Conservation (phyloP, 2,113 vertebrate species). For the Ptychochromis oligacanthus region DNA sequence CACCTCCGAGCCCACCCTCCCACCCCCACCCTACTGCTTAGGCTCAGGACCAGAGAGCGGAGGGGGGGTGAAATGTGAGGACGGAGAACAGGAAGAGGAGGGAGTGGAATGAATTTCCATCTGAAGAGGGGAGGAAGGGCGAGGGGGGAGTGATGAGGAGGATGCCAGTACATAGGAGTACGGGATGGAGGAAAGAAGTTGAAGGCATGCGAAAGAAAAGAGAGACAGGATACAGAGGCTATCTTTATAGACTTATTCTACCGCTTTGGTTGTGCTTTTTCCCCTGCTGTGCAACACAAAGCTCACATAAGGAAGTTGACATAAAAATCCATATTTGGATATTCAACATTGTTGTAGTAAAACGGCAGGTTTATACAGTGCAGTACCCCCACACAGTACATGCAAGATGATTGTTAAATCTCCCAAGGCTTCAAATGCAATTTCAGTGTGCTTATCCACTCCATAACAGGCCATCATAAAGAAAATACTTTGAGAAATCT, state of each 20-base stretch:
- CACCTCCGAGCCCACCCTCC: conserved; percentile 47
- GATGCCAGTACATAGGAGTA: conserved; percentile 49
- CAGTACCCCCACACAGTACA: conserved; percentile 30
- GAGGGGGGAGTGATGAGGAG: conserved; percentile 13
- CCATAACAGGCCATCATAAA: background rate
- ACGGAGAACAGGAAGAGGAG: conserved; percentile 71
- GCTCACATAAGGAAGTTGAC: conserved; percentile 25
- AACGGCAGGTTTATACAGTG: conserved; percentile 14
- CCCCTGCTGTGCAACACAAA: conserved; percentile 45
- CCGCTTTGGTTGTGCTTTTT: conserved; percentile 14
- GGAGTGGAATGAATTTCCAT: conserved; percentile 73
- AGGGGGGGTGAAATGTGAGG: conserved; percentile 69
- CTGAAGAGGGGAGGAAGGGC: conserved; percentile 44
- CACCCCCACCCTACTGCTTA: conserved; percentile 68
- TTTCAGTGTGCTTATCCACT: background rate
- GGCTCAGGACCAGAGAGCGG: conserved; percentile 66
- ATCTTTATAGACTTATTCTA: conserved; percentile 67
- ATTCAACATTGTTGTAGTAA: conserved; percentile 37
- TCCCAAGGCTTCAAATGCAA: conserved; percentile 5
- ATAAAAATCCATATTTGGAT: conserved; percentile 24
- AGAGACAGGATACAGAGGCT: conserved; percentile 77
- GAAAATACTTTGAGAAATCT: background rate
- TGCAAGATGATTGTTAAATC: conserved; percentile 25
- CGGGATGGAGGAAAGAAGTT: conserved; percentile 56
- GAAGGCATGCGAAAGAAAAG: conserved; percentile 67